phyloP scores from a whole-genome alignment of 1,140 invertebrate genomes.

The Trichogramma pretiosum region DNA sequence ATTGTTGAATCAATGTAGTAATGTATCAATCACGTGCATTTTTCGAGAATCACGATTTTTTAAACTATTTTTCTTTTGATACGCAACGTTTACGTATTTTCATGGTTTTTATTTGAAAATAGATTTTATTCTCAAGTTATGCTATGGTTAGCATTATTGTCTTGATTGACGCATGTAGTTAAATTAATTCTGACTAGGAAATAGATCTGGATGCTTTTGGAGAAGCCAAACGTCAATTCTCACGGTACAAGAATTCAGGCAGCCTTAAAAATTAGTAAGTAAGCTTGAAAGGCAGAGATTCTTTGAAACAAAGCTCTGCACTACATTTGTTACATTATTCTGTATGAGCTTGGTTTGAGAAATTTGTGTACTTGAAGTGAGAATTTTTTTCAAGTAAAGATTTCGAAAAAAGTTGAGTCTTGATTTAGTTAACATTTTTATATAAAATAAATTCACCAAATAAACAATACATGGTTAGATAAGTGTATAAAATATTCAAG shows the following conservation, averaged over 20 bases:
- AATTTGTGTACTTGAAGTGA: too few species aligned
- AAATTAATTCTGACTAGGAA: not conserved
- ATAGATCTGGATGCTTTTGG: not conserved
- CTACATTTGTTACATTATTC: too few species aligned
- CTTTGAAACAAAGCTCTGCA: constrained; percentile 7
- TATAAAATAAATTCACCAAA: constrained; percentile 13
- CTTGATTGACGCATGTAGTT: constrained; percentile 7
- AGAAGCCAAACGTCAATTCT: constrained; percentile 12
- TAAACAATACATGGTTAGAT: constrained; percentile 7
- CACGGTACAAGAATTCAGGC: constrained; percentile 13
- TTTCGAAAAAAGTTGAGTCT: too few species aligned
- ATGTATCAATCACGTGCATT: constrained; percentile 3
- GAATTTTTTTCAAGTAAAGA: too few species aligned
- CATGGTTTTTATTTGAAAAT: constrained; percentile 7
- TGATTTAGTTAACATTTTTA: constrained; percentile 5
- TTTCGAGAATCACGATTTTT: constrained; percentile 14
- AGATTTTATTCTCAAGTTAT: constrained; percentile 4
- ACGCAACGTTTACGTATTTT: constrained; percentile 9
- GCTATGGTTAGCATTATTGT: not conserved
- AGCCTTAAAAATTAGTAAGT: constrained; percentile 17
- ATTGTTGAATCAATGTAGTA: constrained; percentile 11
- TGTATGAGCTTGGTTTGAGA: too few species aligned
- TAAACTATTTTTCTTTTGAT: constrained; percentile 8
- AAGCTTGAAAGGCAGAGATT: constrained; percentile 3
- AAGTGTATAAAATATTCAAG: constrained; percentile 11